Evolutionary conservation across 2,888 invertebrate genomes (phyloP).

Genomic region (Tryphoninae sp.): DNA sequence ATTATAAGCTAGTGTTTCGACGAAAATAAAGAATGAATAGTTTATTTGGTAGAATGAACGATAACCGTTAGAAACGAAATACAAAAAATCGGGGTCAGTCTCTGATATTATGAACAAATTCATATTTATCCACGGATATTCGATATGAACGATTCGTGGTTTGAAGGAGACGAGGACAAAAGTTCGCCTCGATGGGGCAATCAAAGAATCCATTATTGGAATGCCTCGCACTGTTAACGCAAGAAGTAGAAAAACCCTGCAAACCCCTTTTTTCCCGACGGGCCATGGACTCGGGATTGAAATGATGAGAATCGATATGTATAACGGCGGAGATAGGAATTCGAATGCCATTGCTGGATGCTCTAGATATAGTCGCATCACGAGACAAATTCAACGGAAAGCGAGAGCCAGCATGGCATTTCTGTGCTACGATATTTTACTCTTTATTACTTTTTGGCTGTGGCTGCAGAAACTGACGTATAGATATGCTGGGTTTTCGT

Average conservation of each 20-base stretch:
- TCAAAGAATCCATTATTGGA: conserved; percentile 62
- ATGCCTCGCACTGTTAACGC: conserved; percentile 54
- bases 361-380: conserved; percentile 2
- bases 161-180: conserved; percentile 17
- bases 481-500: not conserved
- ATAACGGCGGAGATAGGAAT: conserved; percentile 56
- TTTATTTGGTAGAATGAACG: conserved; percentile 2
- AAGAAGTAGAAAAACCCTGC: conserved; percentile 49
- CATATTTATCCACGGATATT: conserved; percentile 9
- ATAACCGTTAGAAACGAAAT: not conserved
- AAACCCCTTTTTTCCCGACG: not conserved
- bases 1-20: too few species aligned
- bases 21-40: too few species aligned
- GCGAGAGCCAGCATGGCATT: conserved; percentile 20
- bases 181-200: conserved; percentile 40
- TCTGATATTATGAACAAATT: conserved; percentile 15
- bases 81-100: not conserved
- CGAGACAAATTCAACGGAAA: conserved; percentile 36
- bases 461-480: conserved; percentile 5
- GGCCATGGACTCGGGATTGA: conserved; percentile 48
- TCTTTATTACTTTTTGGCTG: conserved; percentile 54
- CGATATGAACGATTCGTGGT: conserved; percentile 19
- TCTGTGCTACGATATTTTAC: conserved; percentile 48
- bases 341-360: conserved; percentile 47
- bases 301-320: conserved; percentile 61